phyloP scores from a whole-genome alignment of 2,797 vertebrate species.

The Acanthurus leucopareius region DNA sequence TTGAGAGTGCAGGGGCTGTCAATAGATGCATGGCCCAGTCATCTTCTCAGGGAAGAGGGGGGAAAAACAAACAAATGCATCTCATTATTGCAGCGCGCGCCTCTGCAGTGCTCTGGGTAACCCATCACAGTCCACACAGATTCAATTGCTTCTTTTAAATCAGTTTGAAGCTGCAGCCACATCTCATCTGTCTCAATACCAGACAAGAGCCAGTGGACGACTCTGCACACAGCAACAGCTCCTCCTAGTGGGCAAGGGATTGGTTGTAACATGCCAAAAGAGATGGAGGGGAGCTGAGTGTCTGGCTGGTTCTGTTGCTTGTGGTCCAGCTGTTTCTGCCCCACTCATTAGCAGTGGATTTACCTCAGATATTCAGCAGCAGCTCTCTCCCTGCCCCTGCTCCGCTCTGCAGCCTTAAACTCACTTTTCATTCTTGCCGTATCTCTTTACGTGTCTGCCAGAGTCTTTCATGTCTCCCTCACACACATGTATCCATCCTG shows the following conservation, averaged over 20 bases:
- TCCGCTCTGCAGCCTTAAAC: slow-evolving; percentile 30
- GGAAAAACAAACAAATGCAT: slow-evolving; percentile 85
- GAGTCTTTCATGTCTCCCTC: slow-evolving; percentile 54
- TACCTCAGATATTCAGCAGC: slow-evolving; percentile 45
- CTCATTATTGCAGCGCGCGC: slow-evolving; percentile 83
- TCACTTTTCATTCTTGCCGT: slow-evolving; percentile 54
- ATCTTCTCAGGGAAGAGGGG: slow-evolving; percentile 75
- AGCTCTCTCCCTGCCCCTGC: slow-evolving; percentile 12
- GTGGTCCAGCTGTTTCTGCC: slow-evolving; percentile 52
- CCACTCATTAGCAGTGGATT: slow-evolving; percentile 52
- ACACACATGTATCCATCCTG: slow-evolving; percentile 36
- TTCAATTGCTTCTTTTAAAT: slow-evolving; percentile 88
- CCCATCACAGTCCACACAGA: slow-evolving; percentile 86
- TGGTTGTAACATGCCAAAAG: slow-evolving; percentile 12
- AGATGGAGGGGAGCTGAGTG: slow-evolving; percentile 34
- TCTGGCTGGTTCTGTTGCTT: slow-evolving; percentile 40
- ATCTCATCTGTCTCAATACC: slow-evolving; percentile 85
- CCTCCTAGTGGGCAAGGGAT: slow-evolving; percentile 82
- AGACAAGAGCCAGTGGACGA: slow-evolving; percentile 50
- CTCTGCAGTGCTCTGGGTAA: slow-evolving; percentile 86
- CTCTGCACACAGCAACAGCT: slow-evolving; percentile 82
- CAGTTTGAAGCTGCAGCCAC: slow-evolving; percentile 85
- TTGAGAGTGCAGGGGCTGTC: slow-evolving; percentile 80
- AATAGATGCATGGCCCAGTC: slow-evolving; percentile 82
- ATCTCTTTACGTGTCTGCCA: slow-evolving; percentile 43